Base-by-base conservation (phyloP, 2,113 vertebrate species). In the Amia ocellicauda region DNA sequence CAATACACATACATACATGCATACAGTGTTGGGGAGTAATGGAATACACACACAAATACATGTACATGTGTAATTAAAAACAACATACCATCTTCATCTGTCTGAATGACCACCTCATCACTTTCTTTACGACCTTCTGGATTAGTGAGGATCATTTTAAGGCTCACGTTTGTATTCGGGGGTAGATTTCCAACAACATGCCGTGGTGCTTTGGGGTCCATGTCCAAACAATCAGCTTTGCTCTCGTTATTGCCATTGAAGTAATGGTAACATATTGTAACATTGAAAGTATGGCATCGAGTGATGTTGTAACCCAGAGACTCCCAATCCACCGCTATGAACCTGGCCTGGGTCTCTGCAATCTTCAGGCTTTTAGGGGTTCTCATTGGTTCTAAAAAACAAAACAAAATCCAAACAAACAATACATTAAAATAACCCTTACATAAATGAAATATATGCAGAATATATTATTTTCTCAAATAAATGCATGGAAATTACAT, bases 221-320 rank as follows among this genome's bases (percentile, higher is more conserved):
- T 98, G 82, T 99, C 96, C 86, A 98, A 82, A 72, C 97, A 99
- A 79, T 93, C 94, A 0, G 93, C 92, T 69, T 93, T 95, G 88
- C 89, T 98, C 72, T 87, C 88, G 0, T 98, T 96, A 79, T 85
- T 90, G 13, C 93, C 89, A 0, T 80, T 90, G 78, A 91, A 92
- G 62, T 97, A 98, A 74, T 97, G 95, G 85, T 96, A 99, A 79
- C 97, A 99, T 74, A 99, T 98, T 27, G 97, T 99, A 70, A 99
- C 95, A 60, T 99, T 99, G 70, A 98, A 99, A 43, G 97, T 98
- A 74, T 99, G 96, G 79, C 97, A 99, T 26, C 97, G 95, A 17
- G 97, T 99, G 69, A 99, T 97, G 80, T 99, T 99, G 86, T 99
- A 99, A 47, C 97, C 97, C 77, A 99, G 66, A 3, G 97, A 98